Conservation (phyloP, 1,140 invertebrate genomes). For the Trachelipus rathkii region DNA sequence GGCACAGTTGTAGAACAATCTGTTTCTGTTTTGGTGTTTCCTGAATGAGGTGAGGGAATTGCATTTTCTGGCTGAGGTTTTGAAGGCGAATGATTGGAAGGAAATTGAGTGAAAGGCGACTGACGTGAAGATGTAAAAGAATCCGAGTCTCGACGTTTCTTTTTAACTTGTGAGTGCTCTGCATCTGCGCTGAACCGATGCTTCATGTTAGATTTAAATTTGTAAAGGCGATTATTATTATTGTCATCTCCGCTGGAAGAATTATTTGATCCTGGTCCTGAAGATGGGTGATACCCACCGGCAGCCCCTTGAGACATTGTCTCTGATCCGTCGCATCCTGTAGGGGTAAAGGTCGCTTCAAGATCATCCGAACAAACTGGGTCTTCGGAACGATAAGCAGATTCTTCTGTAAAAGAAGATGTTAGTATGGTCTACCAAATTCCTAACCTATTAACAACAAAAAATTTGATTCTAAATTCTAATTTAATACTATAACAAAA, state of each 20-base stretch:
- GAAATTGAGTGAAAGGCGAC: background rate
- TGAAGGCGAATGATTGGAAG: background rate
- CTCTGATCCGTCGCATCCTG: conserved; percentile 32
- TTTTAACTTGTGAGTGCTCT: conserved; percentile 45
- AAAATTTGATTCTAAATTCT: no score
- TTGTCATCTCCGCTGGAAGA: conserved; percentile 40
- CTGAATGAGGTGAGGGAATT: conserved; percentile 3
- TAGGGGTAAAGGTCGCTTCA: conserved; percentile 25
- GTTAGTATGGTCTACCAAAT: background rate
- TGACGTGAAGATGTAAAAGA: conserved; percentile 9
- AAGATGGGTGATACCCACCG: conserved; percentile 26
- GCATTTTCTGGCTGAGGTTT: conserved; percentile 18
- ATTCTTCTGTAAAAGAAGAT: conserved; percentile 34
- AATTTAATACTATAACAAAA: no score
- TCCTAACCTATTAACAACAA: no score
- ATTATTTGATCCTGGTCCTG: conserved; percentile 32
- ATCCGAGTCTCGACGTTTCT: conserved; percentile 39
- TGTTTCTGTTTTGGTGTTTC: conserved; percentile 27
- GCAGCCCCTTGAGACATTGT: conserved; percentile 31
- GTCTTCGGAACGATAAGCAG: conserved; percentile 32
- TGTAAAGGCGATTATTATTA: conserved; percentile 55
- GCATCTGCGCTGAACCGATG: conserved; percentile 63
- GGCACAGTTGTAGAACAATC: conserved; percentile 55
- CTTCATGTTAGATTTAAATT: conserved; percentile 93
- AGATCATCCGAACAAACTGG: conserved; percentile 24